Evolutionary conservation across 2,888 invertebrate genomes (phyloP), one percentile per base, ranked within the genome.

Genomic region (Miltochrista miniata): DNA sequence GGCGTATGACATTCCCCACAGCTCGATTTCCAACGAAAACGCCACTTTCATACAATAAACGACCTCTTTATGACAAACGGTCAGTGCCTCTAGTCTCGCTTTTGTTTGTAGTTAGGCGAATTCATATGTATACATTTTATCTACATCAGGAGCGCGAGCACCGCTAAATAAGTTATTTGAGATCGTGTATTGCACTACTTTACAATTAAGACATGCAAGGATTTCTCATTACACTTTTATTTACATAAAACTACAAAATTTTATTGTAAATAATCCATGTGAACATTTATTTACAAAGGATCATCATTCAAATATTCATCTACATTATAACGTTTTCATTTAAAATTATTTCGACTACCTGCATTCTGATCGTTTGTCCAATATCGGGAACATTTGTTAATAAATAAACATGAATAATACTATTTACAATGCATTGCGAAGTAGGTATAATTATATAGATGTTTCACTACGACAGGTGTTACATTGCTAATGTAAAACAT

Each of bases 131-230:
- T 60, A 7, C 8, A 18, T 51, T 52, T 51, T 66, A 57, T 56
- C 56, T 74, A 72, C 68, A 60, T 58, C 45, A 67, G 66, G 70
- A n/a, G n/a, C 18, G 2, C 18, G 18, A 79, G 72, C 76, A 74
- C 72, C 76, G 67, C 49, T 68, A 56, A 61, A 59, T 2, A 24
- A 24, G 18, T 24, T 24, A 24, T 24, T 65, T 55, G 81, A 83
- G 83, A 83, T 81, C 83, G 78, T 72, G 62, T 81, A 80, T 81
- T 82, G 78, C 79, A 81, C 79, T 74, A 65, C 59, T 59, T 65
- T 64, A 68, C 50, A 65, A 64, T 68, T 64, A 63, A 59, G 61
- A 67, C 59, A 63, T 64, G 47, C 58, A 59, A 59, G 56, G 49
- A 61, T 61, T 60, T 58, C 50, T 59, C 59, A 63, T 56, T 51